Conservation (phyloP, 2,888 invertebrate species). For the Gibbula magus region DNA sequence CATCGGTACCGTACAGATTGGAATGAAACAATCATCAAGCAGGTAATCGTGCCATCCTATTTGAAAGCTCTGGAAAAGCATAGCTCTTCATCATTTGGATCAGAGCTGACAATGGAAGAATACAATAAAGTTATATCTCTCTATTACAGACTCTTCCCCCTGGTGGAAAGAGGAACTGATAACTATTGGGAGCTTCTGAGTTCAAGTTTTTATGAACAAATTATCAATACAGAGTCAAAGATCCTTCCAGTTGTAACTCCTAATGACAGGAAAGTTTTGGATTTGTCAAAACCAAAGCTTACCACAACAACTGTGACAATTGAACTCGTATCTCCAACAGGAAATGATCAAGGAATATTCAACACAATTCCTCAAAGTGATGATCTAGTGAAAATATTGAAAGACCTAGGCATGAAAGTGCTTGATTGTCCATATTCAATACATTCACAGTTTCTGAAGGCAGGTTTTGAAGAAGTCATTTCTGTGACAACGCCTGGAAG, state of each 20-base stretch:
- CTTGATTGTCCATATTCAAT: not conserved
- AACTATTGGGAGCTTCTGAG: not conserved
- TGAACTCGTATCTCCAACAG: not conserved
- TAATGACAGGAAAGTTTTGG: not conserved
- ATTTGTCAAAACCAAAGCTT: not conserved
- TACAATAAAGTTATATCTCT: not conserved
- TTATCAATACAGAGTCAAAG: not conserved
- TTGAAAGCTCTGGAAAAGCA: not conserved
- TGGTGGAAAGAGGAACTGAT: not conserved
- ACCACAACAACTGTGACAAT: not conserved
- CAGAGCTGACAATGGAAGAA: not conserved
- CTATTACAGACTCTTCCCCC: not conserved
- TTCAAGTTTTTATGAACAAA: not conserved
- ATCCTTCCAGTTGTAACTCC: not conserved
- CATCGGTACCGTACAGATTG: not conserved
- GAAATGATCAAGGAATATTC: not conserved
- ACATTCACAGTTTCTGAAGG: not conserved
- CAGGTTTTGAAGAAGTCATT: not conserved
- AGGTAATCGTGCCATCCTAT: conserved; percentile 4
- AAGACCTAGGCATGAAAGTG: not conserved
- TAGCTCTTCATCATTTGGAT: not conserved
- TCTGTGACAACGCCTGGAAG: not conserved
- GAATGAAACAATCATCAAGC: not conserved
- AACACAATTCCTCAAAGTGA: no score
- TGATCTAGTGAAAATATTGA: not conserved